Evolutionary conservation across 1,140 invertebrate species (phyloP).

Genomic region (Aphis gossypii): DNA sequence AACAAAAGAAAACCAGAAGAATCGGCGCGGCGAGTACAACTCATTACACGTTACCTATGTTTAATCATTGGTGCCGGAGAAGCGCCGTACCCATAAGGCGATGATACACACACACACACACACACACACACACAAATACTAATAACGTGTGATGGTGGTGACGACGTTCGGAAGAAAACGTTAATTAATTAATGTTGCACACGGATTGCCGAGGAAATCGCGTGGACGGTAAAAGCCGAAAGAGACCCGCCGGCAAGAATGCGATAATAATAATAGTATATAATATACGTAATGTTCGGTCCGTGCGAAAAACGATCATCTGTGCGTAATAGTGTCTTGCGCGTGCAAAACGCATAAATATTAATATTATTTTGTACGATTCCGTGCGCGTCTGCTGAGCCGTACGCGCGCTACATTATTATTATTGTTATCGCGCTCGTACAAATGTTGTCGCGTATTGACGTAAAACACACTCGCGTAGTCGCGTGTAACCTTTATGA

Average conservation of each 20-base stretch:
- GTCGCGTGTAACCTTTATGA: conserved; percentile 1
- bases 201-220: neutral
- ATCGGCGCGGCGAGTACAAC: neutral
- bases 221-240: neutral
- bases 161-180: neutral
- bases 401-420: too few species aligned
- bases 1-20: neutral
- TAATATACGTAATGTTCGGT: too few species aligned
- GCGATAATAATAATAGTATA: neutral
- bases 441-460: conserved; percentile 19
- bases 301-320: neutral
- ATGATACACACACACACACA: too few species aligned
- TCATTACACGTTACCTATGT: neutral
- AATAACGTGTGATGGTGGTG: neutral
- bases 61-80: too few species aligned
- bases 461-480: conserved; percentile 25
- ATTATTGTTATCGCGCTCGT: neutral
- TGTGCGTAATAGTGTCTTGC: neutral
- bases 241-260: neutral
- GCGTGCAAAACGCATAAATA: neutral
- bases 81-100: too few species aligned
- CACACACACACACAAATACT: too few species aligned
- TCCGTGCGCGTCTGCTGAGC: neutral
- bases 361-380: neutral
- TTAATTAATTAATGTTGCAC: neutral